These are phyloP conservation scores for Furnarius figulus DNA, from an alignment of 2,113 vertebrate genomes.

Conservation along the genomic window DNA sequence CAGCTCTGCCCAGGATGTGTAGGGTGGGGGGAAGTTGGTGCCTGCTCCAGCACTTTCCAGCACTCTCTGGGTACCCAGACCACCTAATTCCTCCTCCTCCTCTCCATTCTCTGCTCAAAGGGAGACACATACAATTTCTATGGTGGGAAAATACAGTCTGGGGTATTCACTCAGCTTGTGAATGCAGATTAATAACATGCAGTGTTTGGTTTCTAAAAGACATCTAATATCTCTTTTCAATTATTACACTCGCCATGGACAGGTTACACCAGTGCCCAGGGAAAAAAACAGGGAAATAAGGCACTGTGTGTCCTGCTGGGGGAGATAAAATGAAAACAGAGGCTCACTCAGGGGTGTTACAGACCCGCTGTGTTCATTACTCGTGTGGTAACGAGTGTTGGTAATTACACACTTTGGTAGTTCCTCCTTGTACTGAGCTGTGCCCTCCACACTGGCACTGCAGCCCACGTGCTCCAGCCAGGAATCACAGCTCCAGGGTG, in stretches of 20 bases:
- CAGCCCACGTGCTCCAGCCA: neutral
- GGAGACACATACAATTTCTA: neutral
- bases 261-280: neutral
- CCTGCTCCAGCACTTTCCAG: neutral
- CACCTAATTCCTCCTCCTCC: neutral
- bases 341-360: neutral
- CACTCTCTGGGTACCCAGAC: neutral
- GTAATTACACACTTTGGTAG: neutral
- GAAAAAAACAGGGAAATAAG: neutral
- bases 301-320: neutral
- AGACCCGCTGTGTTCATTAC: neutral
- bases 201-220: neutral
- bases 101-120: neutral
- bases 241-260: neutral
- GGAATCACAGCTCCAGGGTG: neutral
- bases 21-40: neutral
- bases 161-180: neutral
- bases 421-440: neutral
- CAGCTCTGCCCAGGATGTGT: neutral
- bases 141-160: rapidly evolving
- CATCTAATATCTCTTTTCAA: neutral
- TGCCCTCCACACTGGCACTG: neutral
- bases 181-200: neutral
- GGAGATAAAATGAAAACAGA: neutral
- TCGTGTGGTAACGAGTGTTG: rapidly evolving